Evolutionary conservation across 92 coral and sea anemone species (phyloP), one percentile per base, ranked within the genome.

Genomic region (Siderastrea radians): DNA sequence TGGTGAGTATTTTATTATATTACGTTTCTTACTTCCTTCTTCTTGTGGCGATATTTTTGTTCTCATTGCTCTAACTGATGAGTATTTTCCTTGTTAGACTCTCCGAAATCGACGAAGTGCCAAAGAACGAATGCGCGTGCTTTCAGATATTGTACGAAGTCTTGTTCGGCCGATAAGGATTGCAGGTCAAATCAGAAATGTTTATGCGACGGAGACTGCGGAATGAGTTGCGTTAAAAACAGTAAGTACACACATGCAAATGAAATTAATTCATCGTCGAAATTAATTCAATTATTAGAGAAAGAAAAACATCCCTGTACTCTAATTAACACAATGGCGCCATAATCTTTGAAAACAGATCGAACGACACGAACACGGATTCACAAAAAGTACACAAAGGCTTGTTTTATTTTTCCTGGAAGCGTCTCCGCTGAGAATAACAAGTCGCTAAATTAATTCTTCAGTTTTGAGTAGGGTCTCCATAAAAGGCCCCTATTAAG

Each of bases 161-260:
- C 53, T 13, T 93, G 95, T 52, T 53, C 66, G 9, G 17, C 70
- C 5, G 80, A 89, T 77, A 52, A 14, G 1, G 87, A 90, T 52
- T 93, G 95, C 70, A 47, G 7, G 51, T 11, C 54, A 47, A 90
- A 90, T 44, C 45, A 82, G 43, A 86, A 64, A 12, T 93, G 95
- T 69, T 59, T 86, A 15, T 93, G 95, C 72, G 95, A 93, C 59
- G 93, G 93, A 44, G 95, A 93, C 75, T 93, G 95, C 82, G 95
- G 95, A 50, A 12, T 77, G 67, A 90, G 86, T 49, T 93, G 95
- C 65, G 87, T 93, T 26, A 67, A n/a, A 68, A 55, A 86, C 50
- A 92, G 95, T 89, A 64, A 89, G 89, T 65, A 26, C 38, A 26
- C 38, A 26, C 38, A 26, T 26, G 38, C 38, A 26, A 0, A 26